A percentile compares a stretch with the other conserved stretches of the same genome.
phyloP scores from a whole-genome alignment of 2,113 vertebrate species.

The Burhinus oedicnemus region DNA sequence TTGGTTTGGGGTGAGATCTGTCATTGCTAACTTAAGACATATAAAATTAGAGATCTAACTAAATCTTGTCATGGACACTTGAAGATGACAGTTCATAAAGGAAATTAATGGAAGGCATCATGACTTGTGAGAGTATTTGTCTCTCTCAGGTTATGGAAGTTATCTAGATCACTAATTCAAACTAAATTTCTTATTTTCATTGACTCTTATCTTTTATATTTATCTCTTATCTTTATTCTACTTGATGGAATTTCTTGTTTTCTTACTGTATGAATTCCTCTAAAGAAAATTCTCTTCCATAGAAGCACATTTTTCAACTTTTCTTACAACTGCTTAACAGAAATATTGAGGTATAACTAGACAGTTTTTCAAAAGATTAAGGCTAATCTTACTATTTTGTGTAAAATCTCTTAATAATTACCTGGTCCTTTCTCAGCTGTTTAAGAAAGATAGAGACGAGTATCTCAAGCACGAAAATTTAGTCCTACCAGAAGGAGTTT shows the following conservation, averaged over 20 bases:
- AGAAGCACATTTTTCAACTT: neutral
- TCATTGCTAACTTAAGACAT: neutral
- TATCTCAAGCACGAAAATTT: neutral
- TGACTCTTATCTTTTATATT: neutral
- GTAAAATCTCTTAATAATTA: neutral
- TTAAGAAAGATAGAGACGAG: neutral
- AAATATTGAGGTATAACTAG: neutral
- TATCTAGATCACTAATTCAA: neutral
- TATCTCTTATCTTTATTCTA: neutral
- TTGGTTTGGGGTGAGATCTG: neutral
- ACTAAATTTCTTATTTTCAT: neutral
- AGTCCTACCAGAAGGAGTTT: neutral
- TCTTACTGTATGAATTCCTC: neutral
- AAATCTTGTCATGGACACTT: neutral
- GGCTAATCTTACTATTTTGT: neutral
- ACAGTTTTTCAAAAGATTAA: neutral
- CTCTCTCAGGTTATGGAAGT: neutral
- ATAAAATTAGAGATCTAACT: neutral
- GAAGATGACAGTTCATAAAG: neutral
- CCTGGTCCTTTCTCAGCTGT: neutral
- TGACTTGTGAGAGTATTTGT: neutral
- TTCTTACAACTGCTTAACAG: neutral
- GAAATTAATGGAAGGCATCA: neutral
- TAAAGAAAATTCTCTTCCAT: neutral
- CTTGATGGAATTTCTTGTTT: neutral